A percentile compares a stretch with the other conserved stretches of the same genome.
phyloP scores from a whole-genome alignment of 2,888 invertebrate species.

The Parnassius mnemosyne region DNA sequence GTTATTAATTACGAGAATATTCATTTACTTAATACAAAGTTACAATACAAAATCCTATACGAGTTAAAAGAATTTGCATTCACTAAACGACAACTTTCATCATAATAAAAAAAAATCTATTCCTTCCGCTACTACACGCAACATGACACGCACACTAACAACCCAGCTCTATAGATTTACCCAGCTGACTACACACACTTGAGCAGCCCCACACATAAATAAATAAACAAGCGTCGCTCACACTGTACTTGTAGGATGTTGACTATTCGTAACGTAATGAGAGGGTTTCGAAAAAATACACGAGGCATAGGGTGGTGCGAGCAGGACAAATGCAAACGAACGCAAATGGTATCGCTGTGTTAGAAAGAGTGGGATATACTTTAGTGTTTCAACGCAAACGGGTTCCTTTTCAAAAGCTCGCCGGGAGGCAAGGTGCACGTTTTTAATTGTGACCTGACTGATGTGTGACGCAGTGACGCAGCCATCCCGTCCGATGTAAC shows the following conservation, averaged over 20 bases:
- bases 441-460: constrained; percentile 72
- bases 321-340: constrained; percentile 39
- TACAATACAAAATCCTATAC: too few species aligned
- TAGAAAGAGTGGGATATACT: constrained; percentile 47
- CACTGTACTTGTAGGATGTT: constrained; percentile 58
- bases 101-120: constrained; percentile 21
- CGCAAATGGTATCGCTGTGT: constrained; percentile 35
- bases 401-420: constrained; percentile 69
- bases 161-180: constrained; percentile 46
- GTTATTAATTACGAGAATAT: too few species aligned
- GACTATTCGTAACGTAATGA: constrained; percentile 65
- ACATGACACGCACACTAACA: constrained; percentile 30
- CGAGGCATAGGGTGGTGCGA: constrained; percentile 57
- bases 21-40: too few species aligned
- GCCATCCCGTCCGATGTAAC: constrained; percentile 32
- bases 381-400: constrained; percentile 45
- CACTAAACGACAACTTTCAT: constrained; percentile 7
- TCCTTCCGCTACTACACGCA: constrained; percentile 24
- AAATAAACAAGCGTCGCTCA: constrained; percentile 44
- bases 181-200: constrained; percentile 71
- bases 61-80: constrained; percentile 9
- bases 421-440: constrained; percentile 76
- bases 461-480: constrained; percentile 63
- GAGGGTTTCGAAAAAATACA: constrained; percentile 67
- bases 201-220: constrained; percentile 41